Percentiles rank a stretch among this genome's conserved stretches.
Conservation (phyloP, 1,140 invertebrate species). For the Macrobrachium rosenbergii region DNA sequence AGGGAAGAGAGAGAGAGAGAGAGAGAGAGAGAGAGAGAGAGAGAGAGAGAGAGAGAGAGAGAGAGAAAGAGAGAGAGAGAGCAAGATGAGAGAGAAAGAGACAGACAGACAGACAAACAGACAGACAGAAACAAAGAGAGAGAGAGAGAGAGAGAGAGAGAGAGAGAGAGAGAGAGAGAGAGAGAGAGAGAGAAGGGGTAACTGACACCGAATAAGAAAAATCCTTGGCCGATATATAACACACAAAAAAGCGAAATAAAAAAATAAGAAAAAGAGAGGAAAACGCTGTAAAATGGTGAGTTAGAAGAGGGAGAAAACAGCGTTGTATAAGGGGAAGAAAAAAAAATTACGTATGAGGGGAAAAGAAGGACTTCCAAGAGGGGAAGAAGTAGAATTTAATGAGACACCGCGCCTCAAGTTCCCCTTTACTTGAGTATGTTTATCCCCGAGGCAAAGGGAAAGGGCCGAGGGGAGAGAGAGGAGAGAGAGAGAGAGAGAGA, state of each 20-base stretch:
- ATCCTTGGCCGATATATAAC: too few species aligned
- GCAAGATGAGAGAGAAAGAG: neutral
- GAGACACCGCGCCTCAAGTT: too few species aligned
- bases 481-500: neutral
- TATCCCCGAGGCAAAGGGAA: neutral
- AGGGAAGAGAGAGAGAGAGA: neutral
- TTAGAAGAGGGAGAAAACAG: neutral
- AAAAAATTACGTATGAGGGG: neutral
- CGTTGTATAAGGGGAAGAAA: neutral
- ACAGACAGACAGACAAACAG: neutral
- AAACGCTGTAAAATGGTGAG: conserved; percentile 11
- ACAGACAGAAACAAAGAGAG: too few species aligned
- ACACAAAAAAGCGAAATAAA: neutral
- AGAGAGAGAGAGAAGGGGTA: neutral
- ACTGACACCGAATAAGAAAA: conserved; percentile 27
- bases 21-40: neutral
- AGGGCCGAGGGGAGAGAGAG: conserved; percentile 5
- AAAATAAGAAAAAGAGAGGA: conserved; percentile 20
- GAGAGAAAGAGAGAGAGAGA: neutral
- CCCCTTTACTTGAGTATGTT: too few species aligned
- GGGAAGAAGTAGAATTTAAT: too few species aligned
- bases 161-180: neutral
- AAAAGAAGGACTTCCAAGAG: too few species aligned
- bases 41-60: neutral
- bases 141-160: neutral